These are phyloP conservation scores for Trissoscelio sp. DNA, from an alignment of 2,888 invertebrate genomes.

Conservation along the genomic window DNA sequence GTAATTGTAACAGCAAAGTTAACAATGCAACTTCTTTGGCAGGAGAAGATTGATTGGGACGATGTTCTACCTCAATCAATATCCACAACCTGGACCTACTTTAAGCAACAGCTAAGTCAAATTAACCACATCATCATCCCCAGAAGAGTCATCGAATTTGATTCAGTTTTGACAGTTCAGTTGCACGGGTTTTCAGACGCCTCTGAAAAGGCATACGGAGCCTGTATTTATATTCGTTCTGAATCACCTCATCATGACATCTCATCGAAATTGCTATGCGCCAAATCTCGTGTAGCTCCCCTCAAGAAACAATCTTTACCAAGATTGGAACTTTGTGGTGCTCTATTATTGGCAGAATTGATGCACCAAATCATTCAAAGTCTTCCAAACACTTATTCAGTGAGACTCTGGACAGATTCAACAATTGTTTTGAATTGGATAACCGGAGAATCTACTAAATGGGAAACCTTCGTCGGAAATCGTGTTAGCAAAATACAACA, in stretches of 20 bases:
- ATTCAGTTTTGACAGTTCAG: not conserved
- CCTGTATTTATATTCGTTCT: slow-evolving; percentile 31
- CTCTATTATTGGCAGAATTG: too few relatives aligned
- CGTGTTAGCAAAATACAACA: slow-evolving; percentile 3
- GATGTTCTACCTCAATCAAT: too few relatives aligned
- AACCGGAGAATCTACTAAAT: not conserved
- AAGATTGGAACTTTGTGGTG: too few relatives aligned
- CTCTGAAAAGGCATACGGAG: too few relatives aligned
- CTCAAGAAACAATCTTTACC: not conserved
- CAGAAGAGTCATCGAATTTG: not conserved
- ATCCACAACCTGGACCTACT: too few relatives aligned
- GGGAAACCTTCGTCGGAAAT: slow-evolving; percentile 9
- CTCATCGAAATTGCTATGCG: slow-evolving; percentile 12
- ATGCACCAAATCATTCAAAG: not conserved
- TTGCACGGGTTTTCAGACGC: slow-evolving; percentile 37
- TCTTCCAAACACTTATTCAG: not conserved
- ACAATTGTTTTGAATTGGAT: slow-evolving; percentile 9
- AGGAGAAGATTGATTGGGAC: too few relatives aligned
- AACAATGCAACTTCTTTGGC: not conserved
- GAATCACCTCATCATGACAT: not conserved
- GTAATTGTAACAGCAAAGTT: not conserved
- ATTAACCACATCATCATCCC: not conserved
- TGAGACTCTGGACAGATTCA: slow-evolving; percentile 1
- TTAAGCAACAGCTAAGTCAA: too few relatives aligned
- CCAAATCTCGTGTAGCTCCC: slow-evolving; percentile 43